phyloP scores from a whole-genome alignment of 2,888 invertebrate genomes.

The Tanytarsus gracilentus region DNA sequence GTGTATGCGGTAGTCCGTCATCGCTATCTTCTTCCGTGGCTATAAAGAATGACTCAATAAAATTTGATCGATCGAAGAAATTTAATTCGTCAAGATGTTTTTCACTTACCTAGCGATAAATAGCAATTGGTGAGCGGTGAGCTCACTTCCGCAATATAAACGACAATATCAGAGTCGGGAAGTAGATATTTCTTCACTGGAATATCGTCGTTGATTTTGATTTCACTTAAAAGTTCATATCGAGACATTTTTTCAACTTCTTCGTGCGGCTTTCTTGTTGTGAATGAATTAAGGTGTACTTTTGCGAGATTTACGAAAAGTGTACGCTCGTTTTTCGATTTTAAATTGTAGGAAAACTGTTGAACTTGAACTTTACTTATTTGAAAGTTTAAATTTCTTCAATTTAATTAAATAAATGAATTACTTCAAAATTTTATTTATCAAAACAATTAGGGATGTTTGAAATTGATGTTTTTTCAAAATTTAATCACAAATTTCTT shows the following conservation, averaged over 20 bases:
- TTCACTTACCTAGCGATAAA: slow-evolving; percentile 66
- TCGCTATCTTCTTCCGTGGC: slow-evolving; percentile 87
- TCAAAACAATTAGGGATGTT: too few species aligned
- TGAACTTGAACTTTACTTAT: too few species aligned
- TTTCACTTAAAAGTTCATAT: slow-evolving; percentile 37
- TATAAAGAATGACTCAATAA: not conserved
- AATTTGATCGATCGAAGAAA: slow-evolving; percentile 5
- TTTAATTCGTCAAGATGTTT: slow-evolving; percentile 30
- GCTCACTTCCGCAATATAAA: slow-evolving; percentile 76
- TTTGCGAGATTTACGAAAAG: too few species aligned
- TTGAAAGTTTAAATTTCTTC: too few species aligned
- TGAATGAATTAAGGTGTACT: too few species aligned
- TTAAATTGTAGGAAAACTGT: too few species aligned
- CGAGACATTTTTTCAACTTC: slow-evolving; percentile 30
- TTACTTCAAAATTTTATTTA: too few species aligned
- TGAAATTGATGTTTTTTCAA: too few species aligned
- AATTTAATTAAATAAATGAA: too few species aligned
- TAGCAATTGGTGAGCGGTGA: slow-evolving; percentile 86
- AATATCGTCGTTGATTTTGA: slow-evolving; percentile 61
- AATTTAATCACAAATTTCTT: too few species aligned
- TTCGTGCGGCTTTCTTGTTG: too few species aligned
- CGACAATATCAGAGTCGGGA: slow-evolving; percentile 65
- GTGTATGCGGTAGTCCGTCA: slow-evolving; percentile 85
- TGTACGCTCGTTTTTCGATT: too few species aligned
- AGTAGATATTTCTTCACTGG: slow-evolving; percentile 75